phyloP scores from a whole-genome alignment of 2,113 vertebrate genomes.

The Gracilinanus agilis region DNA sequence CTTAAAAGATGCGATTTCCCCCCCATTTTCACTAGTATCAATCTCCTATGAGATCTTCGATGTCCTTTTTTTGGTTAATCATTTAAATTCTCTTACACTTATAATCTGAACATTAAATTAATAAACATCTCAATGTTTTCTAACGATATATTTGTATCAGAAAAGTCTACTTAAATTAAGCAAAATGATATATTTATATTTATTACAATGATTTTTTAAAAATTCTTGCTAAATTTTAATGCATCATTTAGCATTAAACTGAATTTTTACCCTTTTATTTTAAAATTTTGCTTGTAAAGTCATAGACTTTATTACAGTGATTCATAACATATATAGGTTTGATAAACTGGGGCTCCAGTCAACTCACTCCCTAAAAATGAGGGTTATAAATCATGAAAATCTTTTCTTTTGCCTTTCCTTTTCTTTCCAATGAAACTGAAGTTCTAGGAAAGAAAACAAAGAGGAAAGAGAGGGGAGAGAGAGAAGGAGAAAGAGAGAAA shows the following conservation, averaged over 20 bases:
- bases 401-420: neutral
- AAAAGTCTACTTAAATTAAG: neutral
- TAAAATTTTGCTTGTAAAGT: slow-evolving; percentile 3
- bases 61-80: neutral
- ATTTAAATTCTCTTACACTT: neutral
- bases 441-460: neutral
- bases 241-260: slow-evolving; percentile 1
- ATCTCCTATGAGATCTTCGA: neutral
- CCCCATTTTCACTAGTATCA: neutral
- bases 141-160: neutral
- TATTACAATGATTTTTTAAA: neutral
- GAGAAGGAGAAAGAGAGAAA: neutral
- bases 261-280: neutral
- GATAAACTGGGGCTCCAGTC: neutral
- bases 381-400: neutral
- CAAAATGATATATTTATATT: neutral
- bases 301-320: neutral
- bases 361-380: neutral
- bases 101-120: neutral
- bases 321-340: slow-evolving; percentile 2
- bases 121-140: neutral
- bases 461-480: neutral
- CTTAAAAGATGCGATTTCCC: neutral
- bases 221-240: slow-evolving; percentile 8
- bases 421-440: neutral